Percentiles rank a stretch among this genome's conserved stretches.
phyloP scores from a whole-genome alignment of 2,113 vertebrate genomes.

The Eretmochelys imbricata region DNA sequence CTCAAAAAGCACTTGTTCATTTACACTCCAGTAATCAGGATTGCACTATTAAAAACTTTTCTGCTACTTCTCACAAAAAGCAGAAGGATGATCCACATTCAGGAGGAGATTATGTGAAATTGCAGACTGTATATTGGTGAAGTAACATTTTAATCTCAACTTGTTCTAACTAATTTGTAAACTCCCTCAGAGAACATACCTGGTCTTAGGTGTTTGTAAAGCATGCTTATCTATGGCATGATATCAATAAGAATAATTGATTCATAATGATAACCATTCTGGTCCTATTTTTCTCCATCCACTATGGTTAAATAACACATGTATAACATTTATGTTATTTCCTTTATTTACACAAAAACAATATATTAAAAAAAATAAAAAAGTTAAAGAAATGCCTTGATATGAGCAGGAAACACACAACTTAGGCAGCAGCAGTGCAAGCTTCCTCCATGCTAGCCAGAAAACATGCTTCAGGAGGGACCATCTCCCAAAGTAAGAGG shows the following conservation, averaged over 20 bases:
- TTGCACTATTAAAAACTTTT: neutral
- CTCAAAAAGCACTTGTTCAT: neutral
- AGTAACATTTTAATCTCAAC: slow-evolving; percentile 6
- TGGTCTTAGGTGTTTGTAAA: neutral
- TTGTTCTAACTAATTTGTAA: slow-evolving; percentile 32
- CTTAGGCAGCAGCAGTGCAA: neutral
- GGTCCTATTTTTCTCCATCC: neutral
- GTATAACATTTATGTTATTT: neutral
- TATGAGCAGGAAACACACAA: neutral
- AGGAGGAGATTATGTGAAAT: neutral
- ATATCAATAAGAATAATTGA: neutral
- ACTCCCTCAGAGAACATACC: slow-evolving; percentile 21
- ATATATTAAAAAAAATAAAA: neutral
- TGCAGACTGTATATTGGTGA: slow-evolving; percentile 14
- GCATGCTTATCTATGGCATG: neutral
- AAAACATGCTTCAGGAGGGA: neutral
- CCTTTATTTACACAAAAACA: neutral
- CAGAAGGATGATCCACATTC: neutral
- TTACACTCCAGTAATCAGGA: neutral
- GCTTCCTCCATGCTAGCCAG: neutral
- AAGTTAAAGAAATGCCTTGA: neutral
- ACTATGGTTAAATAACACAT: neutral
- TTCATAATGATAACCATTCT: neutral
- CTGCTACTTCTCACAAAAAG: slow-evolving; percentile 23
- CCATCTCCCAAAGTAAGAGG: neutral